phyloP scores from a whole-genome alignment of 1,140 invertebrate genomes.

The Vollenhovia emeryi region DNA sequence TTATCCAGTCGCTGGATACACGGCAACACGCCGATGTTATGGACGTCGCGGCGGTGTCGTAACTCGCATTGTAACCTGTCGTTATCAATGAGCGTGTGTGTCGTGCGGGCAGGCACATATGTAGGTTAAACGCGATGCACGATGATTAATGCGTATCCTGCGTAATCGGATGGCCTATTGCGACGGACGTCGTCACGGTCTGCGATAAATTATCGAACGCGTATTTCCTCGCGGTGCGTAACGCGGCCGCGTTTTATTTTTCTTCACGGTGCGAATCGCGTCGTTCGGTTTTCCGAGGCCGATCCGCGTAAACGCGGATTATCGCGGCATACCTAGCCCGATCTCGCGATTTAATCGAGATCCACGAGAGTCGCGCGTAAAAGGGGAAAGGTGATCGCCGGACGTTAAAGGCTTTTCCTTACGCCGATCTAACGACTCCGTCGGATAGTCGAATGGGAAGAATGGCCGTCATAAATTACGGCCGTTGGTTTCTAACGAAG shows the following conservation, averaged over 20 bases:
- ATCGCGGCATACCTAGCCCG: neutral
- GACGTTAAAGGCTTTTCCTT: conserved; percentile 37
- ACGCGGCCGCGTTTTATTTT: conserved; percentile 16
- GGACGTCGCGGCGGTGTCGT: conserved; percentile 21
- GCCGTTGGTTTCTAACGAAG: conserved; percentile 58
- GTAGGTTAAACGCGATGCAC: conserved; percentile 46
- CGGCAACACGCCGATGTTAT: conserved; percentile 12
- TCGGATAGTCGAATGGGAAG: conserved; percentile 9
- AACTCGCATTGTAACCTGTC: conserved; percentile 48
- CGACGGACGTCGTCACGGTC: conserved; percentile 10
- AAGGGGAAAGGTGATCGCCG: conserved; percentile 19
- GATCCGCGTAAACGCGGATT: neutral
- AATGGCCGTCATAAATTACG: conserved; percentile 63
- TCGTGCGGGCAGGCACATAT: neutral
- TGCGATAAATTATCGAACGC: conserved; percentile 29
- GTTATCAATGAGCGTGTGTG: conserved; percentile 53
- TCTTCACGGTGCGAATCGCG: neutral
- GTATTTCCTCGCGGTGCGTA: neutral
- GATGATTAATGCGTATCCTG: conserved; percentile 53
- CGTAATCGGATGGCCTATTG: conserved; percentile 44
- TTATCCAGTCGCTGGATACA: conserved; percentile 25
- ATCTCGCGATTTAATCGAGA: neutral
- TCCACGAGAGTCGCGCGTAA: conserved; percentile 11
- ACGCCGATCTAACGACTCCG: conserved; percentile 33
- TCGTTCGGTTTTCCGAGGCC: neutral